Evolutionary conservation across 1,140 invertebrate genomes (phyloP), one percentile per base, ranked within the genome.

Genomic region (Branchinecta lindahli): DNA sequence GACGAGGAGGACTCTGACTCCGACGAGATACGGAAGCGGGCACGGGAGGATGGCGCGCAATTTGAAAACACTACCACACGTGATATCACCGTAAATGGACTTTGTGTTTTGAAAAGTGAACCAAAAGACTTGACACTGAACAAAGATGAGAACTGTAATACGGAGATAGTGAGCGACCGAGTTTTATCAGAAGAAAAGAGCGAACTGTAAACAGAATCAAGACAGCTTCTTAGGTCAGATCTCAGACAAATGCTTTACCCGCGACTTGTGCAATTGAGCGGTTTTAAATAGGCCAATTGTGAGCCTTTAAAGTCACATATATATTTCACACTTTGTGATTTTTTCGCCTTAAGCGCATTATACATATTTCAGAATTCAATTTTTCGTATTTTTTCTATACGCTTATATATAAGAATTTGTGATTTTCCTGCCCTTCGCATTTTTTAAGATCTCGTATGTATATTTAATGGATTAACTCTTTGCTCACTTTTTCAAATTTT

Each of bases 1-100:
- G 76, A 75, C 21, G 72, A 74, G 61, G 78, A 77, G 8, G 52
- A 61, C 18, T 15, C 12, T 61, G 52, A 61, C 18, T 61, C 52
- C 12, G 52, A 61, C 52, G 52, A 61, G 6, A 61, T 20, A 15
- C 52, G 52, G 18, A 61, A 61, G 52, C 12, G 18, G 18, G 18
- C 18, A 15, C 12, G 18, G 52, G 52, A 74, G 68, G 72, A 70
- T n/a, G 67, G 71, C 8, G 65, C 33, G 33, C 33, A 33, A 33
- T 33, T 33, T 33, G 33, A 33, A 33, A 33, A 61, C 12, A 6
- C 2, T 20, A 3, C 52, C 52, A 15, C 52, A 15, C 12, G 52
- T 61, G 52, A 61, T 61, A 61, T 61, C 18, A 61, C 52, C 18
- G 6, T 61, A 61, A 61, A 61, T 20, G 33, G 33, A 33, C 33